phyloP scores from a whole-genome alignment of 2,888 invertebrate species.

The Drosophila falleni region DNA sequence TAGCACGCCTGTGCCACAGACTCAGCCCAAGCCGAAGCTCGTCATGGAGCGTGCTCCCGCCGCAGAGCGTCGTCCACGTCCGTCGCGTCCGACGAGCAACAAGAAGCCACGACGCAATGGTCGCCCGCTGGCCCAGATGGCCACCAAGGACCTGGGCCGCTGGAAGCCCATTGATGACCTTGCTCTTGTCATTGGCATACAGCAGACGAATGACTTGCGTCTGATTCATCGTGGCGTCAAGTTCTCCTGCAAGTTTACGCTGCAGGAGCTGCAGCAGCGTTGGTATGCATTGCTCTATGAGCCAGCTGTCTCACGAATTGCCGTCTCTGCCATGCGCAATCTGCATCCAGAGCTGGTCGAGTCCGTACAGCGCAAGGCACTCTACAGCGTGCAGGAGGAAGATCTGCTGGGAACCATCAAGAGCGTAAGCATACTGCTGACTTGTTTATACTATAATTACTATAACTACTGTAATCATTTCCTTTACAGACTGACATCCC shows the following conservation, averaged over 20 bases:
- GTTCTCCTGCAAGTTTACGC: conserved; percentile 97
- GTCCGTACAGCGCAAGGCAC: conserved; percentile 93
- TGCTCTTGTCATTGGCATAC: conserved; percentile 95
- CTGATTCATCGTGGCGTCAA: conserved; percentile 96
- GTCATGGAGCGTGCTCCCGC: conserved; percentile 63
- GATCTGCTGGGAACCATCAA: conserved; percentile 92
- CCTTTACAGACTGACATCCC: conserved; percentile 89
- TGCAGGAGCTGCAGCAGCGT: conserved; percentile 96
- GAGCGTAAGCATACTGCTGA: conserved; percentile 87
- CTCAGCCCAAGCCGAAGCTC: conserved; percentile 46
- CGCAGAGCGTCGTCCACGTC: conserved; percentile 68
- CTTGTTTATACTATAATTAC: not conserved
- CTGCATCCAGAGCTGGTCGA: conserved; percentile 96
- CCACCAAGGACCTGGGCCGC: conserved; percentile 94
- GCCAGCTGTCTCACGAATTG: conserved; percentile 95
- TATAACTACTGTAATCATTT: not conserved
- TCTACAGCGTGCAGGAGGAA: conserved; percentile 96
- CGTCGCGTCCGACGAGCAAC: conserved; percentile 68
- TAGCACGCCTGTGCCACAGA: conserved; percentile 29
- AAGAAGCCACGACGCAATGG: conserved; percentile 70
- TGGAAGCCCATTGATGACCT: conserved; percentile 99
- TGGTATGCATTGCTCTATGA: conserved; percentile 99
- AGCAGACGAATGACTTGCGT: conserved; percentile 93
- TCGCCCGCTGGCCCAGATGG: conserved; percentile 85
- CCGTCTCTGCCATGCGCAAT: conserved; percentile 96